Percentiles rank a stretch among this genome's conserved stretches.
Evolutionary conservation across 2,797 vertebrate species (phyloP).

Genomic region (Siniperca obscura): DNA sequence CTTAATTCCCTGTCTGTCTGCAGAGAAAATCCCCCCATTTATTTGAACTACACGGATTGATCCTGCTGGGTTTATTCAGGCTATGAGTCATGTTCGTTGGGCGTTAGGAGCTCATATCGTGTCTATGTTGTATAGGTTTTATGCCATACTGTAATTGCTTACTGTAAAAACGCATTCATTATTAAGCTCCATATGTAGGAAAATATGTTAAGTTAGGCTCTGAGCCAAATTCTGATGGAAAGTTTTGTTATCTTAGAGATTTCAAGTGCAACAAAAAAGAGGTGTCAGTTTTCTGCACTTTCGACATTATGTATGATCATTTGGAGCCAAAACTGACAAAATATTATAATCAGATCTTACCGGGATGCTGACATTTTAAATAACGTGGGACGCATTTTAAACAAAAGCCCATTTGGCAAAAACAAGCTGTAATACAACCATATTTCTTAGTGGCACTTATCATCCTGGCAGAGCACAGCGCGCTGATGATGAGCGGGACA

Average conservation of each 20-base stretch:
- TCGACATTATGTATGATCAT: slow-evolving; percentile 6
- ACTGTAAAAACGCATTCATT: slow-evolving; percentile 57
- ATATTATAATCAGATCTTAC: slow-evolving; percentile 15
- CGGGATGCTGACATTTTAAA: background rate
- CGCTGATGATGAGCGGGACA: slow-evolving; percentile 59
- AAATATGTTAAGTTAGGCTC: slow-evolving; percentile 34
- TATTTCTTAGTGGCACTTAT: slow-evolving; percentile 58
- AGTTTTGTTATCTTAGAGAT: slow-evolving; percentile 26
- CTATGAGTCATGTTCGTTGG: slow-evolving; percentile 69
- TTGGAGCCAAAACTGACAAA: slow-evolving; percentile 18
- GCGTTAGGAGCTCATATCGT: slow-evolving; percentile 62
- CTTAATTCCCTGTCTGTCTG: slow-evolving; percentile 75
- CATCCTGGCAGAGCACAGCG: slow-evolving; percentile 52
- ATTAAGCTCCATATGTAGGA: slow-evolving; percentile 25
- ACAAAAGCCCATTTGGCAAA: slow-evolving; percentile 56
- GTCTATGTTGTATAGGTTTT: slow-evolving; percentile 66
- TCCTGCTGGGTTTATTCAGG: slow-evolving; percentile 67
- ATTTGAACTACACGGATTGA: slow-evolving; percentile 74
- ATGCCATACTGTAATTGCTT: slow-evolving; percentile 66
- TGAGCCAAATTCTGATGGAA: slow-evolving; percentile 25
- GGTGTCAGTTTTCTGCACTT: background rate
- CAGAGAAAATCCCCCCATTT: slow-evolving; percentile 71
- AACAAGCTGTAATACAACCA: slow-evolving; percentile 38
- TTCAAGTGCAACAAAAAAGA: slow-evolving; percentile 15
- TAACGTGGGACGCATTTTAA: slow-evolving; percentile 11